Evolutionary conservation across 2,888 invertebrate genomes (phyloP).

Genomic region (Yponomeuta malinellus): DNA sequence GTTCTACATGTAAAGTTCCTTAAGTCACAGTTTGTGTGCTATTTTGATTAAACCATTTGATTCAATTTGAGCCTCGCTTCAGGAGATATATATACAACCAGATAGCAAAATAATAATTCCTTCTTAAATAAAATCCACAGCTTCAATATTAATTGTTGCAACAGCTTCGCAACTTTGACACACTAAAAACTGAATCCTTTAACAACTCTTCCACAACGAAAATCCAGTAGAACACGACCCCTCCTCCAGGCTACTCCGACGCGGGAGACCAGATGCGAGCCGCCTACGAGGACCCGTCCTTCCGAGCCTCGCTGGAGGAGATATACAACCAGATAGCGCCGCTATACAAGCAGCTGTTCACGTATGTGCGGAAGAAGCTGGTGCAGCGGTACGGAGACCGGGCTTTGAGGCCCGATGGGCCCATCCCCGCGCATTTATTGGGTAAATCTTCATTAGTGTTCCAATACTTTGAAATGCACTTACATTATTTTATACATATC

Average conservation of each 20-base stretch:
- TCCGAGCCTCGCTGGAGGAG: conserved; percentile 75
- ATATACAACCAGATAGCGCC: conserved; percentile 80
- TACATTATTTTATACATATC: too few relatives aligned
- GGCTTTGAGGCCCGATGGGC: conserved; percentile 79
- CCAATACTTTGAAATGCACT: background rate
- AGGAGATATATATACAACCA: too few relatives aligned
- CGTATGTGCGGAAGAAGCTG: conserved; percentile 84
- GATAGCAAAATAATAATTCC: too few relatives aligned
- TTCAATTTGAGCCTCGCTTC: too few relatives aligned
- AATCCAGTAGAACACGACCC: background rate
- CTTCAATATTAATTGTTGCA: too few relatives aligned
- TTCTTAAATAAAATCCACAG: too few relatives aligned
- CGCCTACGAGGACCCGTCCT: conserved; percentile 81
- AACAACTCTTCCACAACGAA: background rate
- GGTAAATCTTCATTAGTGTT: conserved; percentile 46
- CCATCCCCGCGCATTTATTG: conserved; percentile 89
- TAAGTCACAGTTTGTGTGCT: too few relatives aligned
- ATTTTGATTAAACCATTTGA: too few relatives aligned
- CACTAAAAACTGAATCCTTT: too few relatives aligned
- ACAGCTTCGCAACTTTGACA: too few relatives aligned
- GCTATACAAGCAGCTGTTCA: conserved; percentile 88
- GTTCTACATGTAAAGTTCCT: too few relatives aligned
- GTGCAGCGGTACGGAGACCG: conserved; percentile 78
- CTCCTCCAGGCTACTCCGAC: conserved; percentile 80
- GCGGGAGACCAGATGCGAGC: conserved; percentile 88